phyloP scores from a whole-genome alignment of 2,797 vertebrate genomes.

The Falco naumanni region DNA sequence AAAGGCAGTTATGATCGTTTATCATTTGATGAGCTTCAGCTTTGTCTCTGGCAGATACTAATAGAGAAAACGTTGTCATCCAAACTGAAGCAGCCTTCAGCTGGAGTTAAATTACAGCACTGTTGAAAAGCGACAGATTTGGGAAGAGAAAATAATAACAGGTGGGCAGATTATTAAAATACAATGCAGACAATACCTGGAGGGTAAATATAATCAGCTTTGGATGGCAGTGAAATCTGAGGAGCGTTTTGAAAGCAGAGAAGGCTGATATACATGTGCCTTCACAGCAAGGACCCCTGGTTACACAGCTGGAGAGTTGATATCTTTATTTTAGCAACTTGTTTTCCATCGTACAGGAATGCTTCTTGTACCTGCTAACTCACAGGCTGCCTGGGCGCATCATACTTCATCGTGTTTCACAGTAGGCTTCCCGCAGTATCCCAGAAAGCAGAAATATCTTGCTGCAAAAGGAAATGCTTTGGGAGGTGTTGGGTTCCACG shows the following conservation, averaged over 20 bases:
- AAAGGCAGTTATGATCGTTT: slow-evolving; percentile 17
- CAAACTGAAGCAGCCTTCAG: slow-evolving; percentile 31
- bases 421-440: background rate
- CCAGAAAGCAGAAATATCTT: background rate
- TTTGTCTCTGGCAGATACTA: slow-evolving; percentile 21
- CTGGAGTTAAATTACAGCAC: slow-evolving; percentile 38
- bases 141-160: slow-evolving; percentile 46
- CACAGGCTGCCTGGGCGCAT: background rate
- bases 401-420: background rate
- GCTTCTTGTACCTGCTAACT: background rate
- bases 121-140: slow-evolving; percentile 18
- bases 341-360: background rate
- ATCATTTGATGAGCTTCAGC: slow-evolving; percentile 20
- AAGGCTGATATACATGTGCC: background rate
- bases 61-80: background rate
- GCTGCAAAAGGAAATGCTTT: background rate
- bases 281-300: slow-evolving; percentile 18
- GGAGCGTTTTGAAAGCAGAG: background rate
- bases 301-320: slow-evolving; percentile 30
- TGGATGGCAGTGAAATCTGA: slow-evolving; percentile 21
- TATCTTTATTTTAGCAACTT: slow-evolving; percentile 24
- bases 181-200: slow-evolving; percentile 17
- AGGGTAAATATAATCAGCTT: slow-evolving; percentile 48
- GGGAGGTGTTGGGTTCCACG: rapidly evolving
- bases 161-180: slow-evolving; percentile 46